These are phyloP conservation scores for Oxyscelio sp. DNA, from an alignment of 2,888 invertebrate species.

Conservation along the genomic window DNA sequence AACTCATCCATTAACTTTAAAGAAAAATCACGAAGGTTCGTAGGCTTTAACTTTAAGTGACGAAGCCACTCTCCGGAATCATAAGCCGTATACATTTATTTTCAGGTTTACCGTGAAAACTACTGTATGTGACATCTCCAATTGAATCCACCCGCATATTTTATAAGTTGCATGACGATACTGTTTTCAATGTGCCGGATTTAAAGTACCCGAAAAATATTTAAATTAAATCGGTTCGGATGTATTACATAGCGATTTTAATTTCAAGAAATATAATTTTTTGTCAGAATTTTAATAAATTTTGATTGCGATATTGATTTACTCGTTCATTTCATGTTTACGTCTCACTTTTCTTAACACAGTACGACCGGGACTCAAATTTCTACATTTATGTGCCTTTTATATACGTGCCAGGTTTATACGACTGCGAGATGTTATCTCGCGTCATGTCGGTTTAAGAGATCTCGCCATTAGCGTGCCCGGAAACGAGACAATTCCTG, in stretches of 20 bases:
- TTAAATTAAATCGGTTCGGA: neutral
- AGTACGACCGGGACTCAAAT: constrained; percentile 60
- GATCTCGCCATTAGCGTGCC: constrained; percentile 78
- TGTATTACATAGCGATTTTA: neutral
- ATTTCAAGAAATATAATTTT: neutral
- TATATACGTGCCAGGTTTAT: constrained; percentile 71
- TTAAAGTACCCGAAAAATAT: constrained; percentile 17
- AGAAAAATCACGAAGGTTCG: too few relatives aligned
- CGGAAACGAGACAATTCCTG: constrained; percentile 80
- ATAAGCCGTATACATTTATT: constrained; percentile 38
- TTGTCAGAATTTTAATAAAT: constrained; percentile 44
- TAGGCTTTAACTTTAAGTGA: too few relatives aligned
- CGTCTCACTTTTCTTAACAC: constrained; percentile 63
- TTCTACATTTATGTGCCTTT: constrained; percentile 69
- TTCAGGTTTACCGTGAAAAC: constrained; percentile 26
- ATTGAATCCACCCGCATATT: constrained; percentile 40
- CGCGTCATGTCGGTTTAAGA: constrained; percentile 72
- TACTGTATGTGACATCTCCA: constrained; percentile 28
- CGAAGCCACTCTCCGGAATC: constrained; percentile 16
- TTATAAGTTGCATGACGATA: constrained; percentile 1
- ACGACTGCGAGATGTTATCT: constrained; percentile 77
- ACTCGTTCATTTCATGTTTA: constrained; percentile 51
- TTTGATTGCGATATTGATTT: constrained; percentile 64
- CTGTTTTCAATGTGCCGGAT: constrained; percentile 2
- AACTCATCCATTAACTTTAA: too few relatives aligned